Evolutionary conservation across 2,113 vertebrate genomes (phyloP).

Genomic region (Larimichthys polyactis): DNA sequence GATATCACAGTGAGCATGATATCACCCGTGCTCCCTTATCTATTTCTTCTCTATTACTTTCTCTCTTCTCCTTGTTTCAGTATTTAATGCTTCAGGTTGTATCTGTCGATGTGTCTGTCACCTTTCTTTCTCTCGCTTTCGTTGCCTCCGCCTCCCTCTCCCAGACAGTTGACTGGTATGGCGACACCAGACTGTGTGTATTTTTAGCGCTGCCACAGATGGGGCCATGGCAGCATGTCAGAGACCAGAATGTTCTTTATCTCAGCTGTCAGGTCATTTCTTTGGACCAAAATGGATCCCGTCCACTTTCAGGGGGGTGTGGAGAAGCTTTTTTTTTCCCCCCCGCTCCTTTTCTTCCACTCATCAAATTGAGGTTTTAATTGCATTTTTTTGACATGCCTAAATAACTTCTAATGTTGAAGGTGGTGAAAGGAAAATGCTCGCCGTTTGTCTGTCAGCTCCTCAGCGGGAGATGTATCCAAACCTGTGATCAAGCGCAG

Average conservation of each 20-base stretch:
- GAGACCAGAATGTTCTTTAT: constrained; percentile 79
- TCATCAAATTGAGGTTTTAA: constrained; percentile 37
- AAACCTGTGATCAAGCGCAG: constrained; percentile 41
- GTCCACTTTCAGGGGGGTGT: constrained; percentile 13
- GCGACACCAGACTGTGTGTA: constrained; percentile 68
- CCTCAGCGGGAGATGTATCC: constrained; percentile 27
- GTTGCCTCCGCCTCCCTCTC: neutral
- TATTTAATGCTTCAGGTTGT: constrained; percentile 44
- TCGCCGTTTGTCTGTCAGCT: constrained; percentile 41
- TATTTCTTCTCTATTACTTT: constrained; percentile 31
- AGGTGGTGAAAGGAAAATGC: constrained; percentile 16
- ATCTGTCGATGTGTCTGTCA: constrained; percentile 53
- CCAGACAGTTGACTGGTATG: constrained; percentile 64
- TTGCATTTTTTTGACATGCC: constrained; percentile 22
- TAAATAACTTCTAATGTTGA: constrained; percentile 4
- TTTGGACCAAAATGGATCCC: constrained; percentile 40
- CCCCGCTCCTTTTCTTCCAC: neutral
- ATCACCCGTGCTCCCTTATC: constrained; percentile 7
- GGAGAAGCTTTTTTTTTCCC: neutral
- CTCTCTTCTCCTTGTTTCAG: constrained; percentile 13
- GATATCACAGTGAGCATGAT: constrained; percentile 23
- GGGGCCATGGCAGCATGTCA: constrained; percentile 68
- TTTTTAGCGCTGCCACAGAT: constrained; percentile 78
- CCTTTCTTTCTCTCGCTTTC: neutral
- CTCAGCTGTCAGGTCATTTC: constrained; percentile 68